A percentile compares a stretch with the other conserved stretches of the same genome.
Evolutionary conservation across 2,797 vertebrate species (phyloP).

Genomic region (Eulemur mongoz): DNA sequence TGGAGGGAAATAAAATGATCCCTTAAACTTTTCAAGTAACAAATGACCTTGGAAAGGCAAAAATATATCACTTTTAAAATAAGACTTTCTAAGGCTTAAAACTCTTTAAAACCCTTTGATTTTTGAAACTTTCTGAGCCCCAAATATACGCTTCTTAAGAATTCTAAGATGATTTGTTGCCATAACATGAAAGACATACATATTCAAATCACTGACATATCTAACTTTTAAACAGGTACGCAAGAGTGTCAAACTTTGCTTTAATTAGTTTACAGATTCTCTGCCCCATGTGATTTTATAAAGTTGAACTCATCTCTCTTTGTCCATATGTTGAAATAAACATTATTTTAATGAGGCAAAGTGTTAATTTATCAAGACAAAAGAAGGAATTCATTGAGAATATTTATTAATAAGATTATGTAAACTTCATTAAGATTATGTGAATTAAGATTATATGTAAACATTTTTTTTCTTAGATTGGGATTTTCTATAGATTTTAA

Average conservation of each 20-base stretch:
- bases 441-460: not conserved
- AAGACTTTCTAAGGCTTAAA: slow-evolving; percentile 39
- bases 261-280: not conserved
- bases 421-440: not conserved
- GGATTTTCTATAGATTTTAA: slow-evolving; percentile 8
- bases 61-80: slow-evolving; percentile 17
- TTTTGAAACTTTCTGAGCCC: slow-evolving; percentile 29
- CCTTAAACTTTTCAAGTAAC: not conserved
- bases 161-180: not conserved
- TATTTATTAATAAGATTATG: not conserved
- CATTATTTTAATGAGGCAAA: not conserved
- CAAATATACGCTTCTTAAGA: not conserved
- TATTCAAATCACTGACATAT: not conserved
- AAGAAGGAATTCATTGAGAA: slow-evolving; percentile 26
- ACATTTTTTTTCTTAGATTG: slow-evolving; percentile 9
- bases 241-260: not conserved
- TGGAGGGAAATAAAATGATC: slow-evolving; percentile 78
- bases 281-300: not conserved
- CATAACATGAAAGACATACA: not conserved
- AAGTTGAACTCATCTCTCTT: not conserved
- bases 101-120: not conserved
- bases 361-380: slow-evolving; percentile 11
- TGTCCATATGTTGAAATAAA: not conserved
- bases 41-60: slow-evolving; percentile 1
- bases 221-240: not conserved